Base-by-base conservation (phyloP, 1,140 invertebrate genomes). In the Drosophila quadrilineata region DNA sequence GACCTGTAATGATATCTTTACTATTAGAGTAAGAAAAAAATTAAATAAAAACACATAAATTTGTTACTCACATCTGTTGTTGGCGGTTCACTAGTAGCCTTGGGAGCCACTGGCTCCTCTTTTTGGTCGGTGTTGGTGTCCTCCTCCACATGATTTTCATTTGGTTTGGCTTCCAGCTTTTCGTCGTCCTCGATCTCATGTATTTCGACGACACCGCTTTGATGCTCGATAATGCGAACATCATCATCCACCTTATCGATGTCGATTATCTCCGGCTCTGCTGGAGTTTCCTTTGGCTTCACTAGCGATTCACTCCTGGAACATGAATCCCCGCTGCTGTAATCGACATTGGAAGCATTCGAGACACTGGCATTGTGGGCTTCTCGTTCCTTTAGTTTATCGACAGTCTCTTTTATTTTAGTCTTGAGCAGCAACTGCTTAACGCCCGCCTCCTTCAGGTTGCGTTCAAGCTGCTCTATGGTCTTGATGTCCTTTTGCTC, bases 401-500 rank as follows among this genome's bases (percentile, higher is more conserved):
- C 75, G 0, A 31, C 68, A 19, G 75, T 86, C 31, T 79, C 71
- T 14, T 75, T 76, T 4, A 85, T 88, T 59, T 90, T 88, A n/a
- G 74, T 85, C 50, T 89, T 90, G 14, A 84, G 65, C 8, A 84
- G 40, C 29, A 84, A 50, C 35, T 84, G 77, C 48, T 84, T 84
- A 6, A 90, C 77, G n/a, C 85, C 90, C 6, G 89, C 90, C 45
- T 87, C 88, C 57, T 91, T 92, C 17, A 92, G 89, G 79, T 92
- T 93, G 1, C 90, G 62, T 14, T 92, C 92, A 1, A 94, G 73
- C 29, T 93, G 91, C 64, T 92, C 91, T 14, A 93, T 92, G 73
- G 91, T 92, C 29, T 91, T 91, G 50, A 93, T 91, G 70, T 93
- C 93, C 70, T 93, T 92, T 6, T 90, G 91, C 67, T 94, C 93